Base-by-base conservation (phyloP, 2,113 vertebrate genomes). In the Lepus europaeus region DNA sequence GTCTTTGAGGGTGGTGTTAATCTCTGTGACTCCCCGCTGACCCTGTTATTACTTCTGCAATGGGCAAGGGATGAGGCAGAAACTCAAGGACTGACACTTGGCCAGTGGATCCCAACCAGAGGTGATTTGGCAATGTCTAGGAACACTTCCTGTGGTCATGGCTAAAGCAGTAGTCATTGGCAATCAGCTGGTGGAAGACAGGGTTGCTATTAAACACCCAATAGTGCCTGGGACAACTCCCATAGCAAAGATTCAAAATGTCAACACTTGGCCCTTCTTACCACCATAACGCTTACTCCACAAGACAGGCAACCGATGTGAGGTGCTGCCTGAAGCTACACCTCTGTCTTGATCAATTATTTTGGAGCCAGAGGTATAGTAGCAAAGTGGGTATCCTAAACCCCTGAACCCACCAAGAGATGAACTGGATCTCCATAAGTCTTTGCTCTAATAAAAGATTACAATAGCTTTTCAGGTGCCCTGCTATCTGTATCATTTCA, bases 361-460 rank as follows among this genome's bases (percentile, higher is more conserved):
- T 78, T 69, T 31, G 63, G 63, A 82, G 72, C 36, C 29, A 85
- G 61, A 23, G 53, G 59, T 70, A 70, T 69, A 74, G 91, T 33
- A 12, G 27, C 66, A 81, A 80, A 81, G 20, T 4, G 31, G 14
- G 51, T 49, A 64, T 53, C 68, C 51, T 23, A 64, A 76, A 53
- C 73, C 84, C 84, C 53, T 27, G 39, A 83, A 59, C 56, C 36
- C 22, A 90, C 29, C n/a, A 11, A n/a, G 33, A n/a, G 17, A 45
- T 29, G 29, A 25, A 25, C 17, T 39, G 72, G 72, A 12, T 79
- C 56, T 90, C 66, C 23, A 8, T 66, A 64, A 53, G 12, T 33
- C 82, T 91, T 53, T 87, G n/a, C 81, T 94, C 49, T 53, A 83
- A 79, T 49, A 31, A 45, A 86, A 49, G 63, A 61, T 49, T 56